These are phyloP conservation scores for Meta bourneti DNA, from an alignment of 2,888 invertebrate species.

Conservation along the genomic window DNA sequence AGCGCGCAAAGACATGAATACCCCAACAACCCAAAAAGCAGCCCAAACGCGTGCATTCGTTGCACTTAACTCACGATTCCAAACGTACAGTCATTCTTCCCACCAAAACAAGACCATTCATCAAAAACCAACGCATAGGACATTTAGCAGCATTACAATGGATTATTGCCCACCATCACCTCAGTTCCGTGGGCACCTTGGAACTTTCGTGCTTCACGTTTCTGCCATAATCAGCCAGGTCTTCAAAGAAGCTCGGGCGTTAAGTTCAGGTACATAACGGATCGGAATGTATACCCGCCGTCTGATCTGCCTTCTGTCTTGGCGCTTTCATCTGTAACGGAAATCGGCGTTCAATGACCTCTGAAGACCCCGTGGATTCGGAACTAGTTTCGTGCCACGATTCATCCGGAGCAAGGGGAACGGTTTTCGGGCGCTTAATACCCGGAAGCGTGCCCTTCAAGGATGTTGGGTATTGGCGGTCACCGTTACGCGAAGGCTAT, in stretches of 20 bases:
- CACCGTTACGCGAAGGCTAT: slow-evolving; percentile 45
- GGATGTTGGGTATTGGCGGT: slow-evolving; percentile 23
- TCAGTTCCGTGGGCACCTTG: not conserved
- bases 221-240: not conserved
- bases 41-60: too few relatives aligned
- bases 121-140: slow-evolving; percentile 17
- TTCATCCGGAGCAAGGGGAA: slow-evolving; percentile 23
- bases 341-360: slow-evolving; percentile 27
- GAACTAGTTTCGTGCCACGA: slow-evolving; percentile 37
- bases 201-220: not conserved
- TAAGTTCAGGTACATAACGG: not conserved
- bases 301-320: not conserved
- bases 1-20: not conserved
- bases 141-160: not conserved
- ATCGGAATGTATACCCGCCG: not conserved
- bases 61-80: not conserved
- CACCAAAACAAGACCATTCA: slow-evolving; percentile 37
- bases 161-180: not conserved
- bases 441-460: slow-evolving; percentile 55
- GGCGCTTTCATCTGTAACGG: slow-evolving; percentile 40
- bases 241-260: not conserved
- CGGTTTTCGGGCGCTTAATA: not conserved
- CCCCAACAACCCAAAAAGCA: not conserved
- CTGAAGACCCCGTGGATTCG: slow-evolving; percentile 21
- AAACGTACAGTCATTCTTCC: not conserved